Conservation (phyloP, 2,797 vertebrate genomes). For the Aselliscus stoliczkanus region DNA sequence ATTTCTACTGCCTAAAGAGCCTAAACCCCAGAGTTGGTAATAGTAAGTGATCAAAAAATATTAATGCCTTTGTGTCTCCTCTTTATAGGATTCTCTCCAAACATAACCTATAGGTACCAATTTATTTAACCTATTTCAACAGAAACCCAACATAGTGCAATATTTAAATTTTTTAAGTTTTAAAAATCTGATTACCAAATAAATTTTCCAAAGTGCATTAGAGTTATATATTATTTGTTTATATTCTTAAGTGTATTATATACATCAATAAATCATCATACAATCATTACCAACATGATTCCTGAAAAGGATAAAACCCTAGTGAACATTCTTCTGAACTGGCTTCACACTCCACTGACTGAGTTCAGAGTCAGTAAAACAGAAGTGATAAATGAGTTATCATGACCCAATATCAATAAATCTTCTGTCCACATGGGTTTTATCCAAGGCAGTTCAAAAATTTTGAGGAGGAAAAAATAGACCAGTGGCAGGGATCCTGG, state of each 20-base stretch:
- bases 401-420: constrained; percentile 72
- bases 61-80: neutral
- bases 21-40: too few relatives aligned
- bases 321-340: constrained; percentile 34
- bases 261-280: neutral
- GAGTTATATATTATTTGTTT: neutral
- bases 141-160: neutral
- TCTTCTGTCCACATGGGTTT: constrained; percentile 55
- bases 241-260: neutral
- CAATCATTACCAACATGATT: neutral
- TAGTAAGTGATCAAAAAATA: neutral
- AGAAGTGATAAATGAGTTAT: constrained; percentile 71
- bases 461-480: constrained; percentile 62
- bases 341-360: constrained; percentile 16
- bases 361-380: constrained; percentile 58
- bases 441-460: constrained; percentile 66
- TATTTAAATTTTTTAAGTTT: constrained; percentile 13
- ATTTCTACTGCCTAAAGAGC: too few relatives aligned
- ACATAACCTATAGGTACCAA: neutral
- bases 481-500: constrained; percentile 75
- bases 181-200: neutral
- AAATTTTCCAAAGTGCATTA: neutral
- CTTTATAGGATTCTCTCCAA: neutral
- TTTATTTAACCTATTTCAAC: neutral
- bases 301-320: constrained; percentile 36